Evolutionary conservation across 2,797 vertebrate species (phyloP).

Genomic region (Smutsia gigantea): DNA sequence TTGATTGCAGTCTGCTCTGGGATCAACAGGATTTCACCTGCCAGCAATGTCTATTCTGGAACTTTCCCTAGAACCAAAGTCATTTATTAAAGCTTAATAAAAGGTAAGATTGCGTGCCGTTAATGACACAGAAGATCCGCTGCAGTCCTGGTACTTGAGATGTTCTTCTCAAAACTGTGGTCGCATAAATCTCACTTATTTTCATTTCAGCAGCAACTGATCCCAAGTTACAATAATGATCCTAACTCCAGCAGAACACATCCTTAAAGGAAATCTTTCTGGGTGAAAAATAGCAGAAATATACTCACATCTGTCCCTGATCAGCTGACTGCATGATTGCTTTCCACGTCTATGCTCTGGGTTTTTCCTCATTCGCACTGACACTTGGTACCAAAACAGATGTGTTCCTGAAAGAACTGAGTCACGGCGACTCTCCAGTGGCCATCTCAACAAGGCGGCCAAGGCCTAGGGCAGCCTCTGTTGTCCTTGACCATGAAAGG

Average conservation of each 20-base stretch:
- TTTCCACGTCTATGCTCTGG: background rate
- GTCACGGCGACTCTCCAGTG: background rate
- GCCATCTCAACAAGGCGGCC: background rate
- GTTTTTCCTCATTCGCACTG: background rate
- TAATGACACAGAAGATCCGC: background rate
- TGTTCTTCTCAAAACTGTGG: background rate
- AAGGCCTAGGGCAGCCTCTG: background rate
- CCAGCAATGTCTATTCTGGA: background rate
- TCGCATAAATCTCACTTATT: constrained; percentile 62
- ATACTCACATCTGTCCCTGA: background rate
- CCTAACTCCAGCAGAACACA: background rate
- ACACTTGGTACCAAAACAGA: background rate
- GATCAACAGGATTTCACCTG: background rate
- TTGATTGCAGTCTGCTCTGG: background rate
- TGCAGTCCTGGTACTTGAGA: background rate
- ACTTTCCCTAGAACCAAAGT: constrained; percentile 52
- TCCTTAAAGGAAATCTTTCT: constrained; percentile 51
- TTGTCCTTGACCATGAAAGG: too few relatives aligned
- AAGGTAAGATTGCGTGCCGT: constrained; percentile 54
- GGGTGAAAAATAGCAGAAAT: background rate
- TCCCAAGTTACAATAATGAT: constrained; percentile 53
- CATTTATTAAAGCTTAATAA: constrained; percentile 61
- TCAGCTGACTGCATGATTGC: background rate
- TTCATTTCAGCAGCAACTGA: constrained; percentile 24
- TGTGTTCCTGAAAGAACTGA: background rate